Base-by-base conservation (phyloP, 1,140 invertebrate genomes). In the Forficula auricularia region DNA sequence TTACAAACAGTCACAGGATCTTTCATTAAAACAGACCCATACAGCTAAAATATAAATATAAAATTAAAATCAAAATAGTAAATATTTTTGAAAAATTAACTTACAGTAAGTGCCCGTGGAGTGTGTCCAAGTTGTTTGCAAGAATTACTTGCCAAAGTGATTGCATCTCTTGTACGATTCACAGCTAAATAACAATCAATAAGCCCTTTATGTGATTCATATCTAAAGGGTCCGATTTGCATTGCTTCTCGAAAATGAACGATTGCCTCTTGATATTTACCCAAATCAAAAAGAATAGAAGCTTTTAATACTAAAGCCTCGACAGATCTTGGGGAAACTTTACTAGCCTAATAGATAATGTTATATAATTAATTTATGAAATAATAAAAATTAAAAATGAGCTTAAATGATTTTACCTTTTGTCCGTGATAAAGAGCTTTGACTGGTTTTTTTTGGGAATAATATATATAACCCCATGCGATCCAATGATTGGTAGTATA, bases 251-350 rank as follows among this genome's bases (percentile, higher is more conserved):
- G 64, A 57, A 80, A 83, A 55, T 79, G 73, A 32, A 67, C 60
- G 2, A 75, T 64, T 6, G 81, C 78, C 47, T 83, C 79, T 42
- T 71, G 67, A 50, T 69, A 71, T 48, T 79, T 80, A 54, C 80
- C 81, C 37, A 82, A 59, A 47, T 82, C 73, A 19, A 77, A 59
- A 2, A 84, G 60, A 34, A 80, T 71, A 50, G 69, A 69, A 2
- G 78, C 82, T 44, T 79, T 73, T 6, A 83, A 53, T 31, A 84
- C 62, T 8, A 78, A 59, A 1, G 77, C 78, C 55, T 84, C 79
- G n/a, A 80, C 63, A 53, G 67, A 51, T 3, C 56, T 50, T 13
- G 57, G 55, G 49, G 64, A 60, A 22, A 67, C 49, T 10, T 52
- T 56, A 41, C 60, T 65, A 27, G 22, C 22, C n/a, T 18, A 13